Evolutionary conservation across 2,797 vertebrate species (phyloP).

Genomic region (Alectoris magna): DNA sequence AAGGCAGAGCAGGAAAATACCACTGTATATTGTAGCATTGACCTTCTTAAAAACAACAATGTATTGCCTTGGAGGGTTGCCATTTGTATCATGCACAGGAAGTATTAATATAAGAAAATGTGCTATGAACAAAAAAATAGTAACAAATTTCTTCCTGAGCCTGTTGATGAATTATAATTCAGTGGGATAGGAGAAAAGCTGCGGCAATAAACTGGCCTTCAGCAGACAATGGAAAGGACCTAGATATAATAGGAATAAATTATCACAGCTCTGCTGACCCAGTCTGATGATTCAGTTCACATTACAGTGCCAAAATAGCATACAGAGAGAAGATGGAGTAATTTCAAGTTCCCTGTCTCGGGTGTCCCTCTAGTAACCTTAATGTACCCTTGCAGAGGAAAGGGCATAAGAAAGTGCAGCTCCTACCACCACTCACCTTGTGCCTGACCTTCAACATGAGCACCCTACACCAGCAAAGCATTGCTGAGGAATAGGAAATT

Average conservation of each 20-base stretch:
- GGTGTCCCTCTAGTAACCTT: not conserved
- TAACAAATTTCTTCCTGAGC: slow-evolving; percentile 47
- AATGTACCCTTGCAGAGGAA: not conserved
- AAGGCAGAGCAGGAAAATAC: slow-evolving; percentile 33
- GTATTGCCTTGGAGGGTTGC: slow-evolving; percentile 47
- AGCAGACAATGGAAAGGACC: not conserved
- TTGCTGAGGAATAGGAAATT: not conserved
- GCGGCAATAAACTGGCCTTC: not conserved
- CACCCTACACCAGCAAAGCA: not conserved
- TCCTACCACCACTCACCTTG: not conserved
- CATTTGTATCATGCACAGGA: slow-evolving; percentile 25
- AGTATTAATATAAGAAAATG: slow-evolving; percentile 47
- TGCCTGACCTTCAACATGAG: fast-evolving
- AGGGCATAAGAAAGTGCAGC: not conserved
- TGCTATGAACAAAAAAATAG: not conserved
- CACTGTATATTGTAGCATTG: not conserved
- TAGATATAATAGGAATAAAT: not conserved
- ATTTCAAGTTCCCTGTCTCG: not conserved
- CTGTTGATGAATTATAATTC: slow-evolving; percentile 25
- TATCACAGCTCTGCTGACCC: not conserved
- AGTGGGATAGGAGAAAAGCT: not conserved
- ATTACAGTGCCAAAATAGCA: not conserved
- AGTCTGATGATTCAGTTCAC: not conserved
- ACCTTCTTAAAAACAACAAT: slow-evolving; percentile 43
- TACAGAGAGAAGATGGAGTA: not conserved